Evolutionary conservation across 2,113 vertebrate species (phyloP), one percentile per base, ranked within the genome.

Genomic region (Myiagra hebetior): DNA sequence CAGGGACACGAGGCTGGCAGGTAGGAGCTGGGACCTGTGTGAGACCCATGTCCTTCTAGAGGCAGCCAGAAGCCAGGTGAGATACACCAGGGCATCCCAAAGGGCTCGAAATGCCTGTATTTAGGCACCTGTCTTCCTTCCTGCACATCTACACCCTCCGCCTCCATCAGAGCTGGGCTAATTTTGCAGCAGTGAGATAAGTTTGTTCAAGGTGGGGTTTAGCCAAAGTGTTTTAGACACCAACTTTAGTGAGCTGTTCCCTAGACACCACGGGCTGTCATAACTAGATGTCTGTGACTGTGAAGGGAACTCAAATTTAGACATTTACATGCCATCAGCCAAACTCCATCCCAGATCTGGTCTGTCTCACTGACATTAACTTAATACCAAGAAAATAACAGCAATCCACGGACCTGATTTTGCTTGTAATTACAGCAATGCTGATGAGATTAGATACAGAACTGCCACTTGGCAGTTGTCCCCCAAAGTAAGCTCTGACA

Each of bases 381-480:
- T 84, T 70, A 41, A 82, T 75, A 84, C 52, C 53, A 50, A 81
- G 79, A 77, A 95, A 91, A 37, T 37, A 37, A 39, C 53, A 72
- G 35, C 80, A 89, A 75, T 91, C 60, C 57, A 49, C 2, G 0
- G 62, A n/a, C 77, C 64, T 57, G 56, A 84, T 90, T 93, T 87
- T 49, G 30, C 53, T 84, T 46, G 69, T 89, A 92, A 89, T 92
- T 91, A 85, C 76, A 65, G 68, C 53, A 44, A 41, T 17, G 56
- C 72, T 72, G 73, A 93, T 75, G 92, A 85, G 73, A 87, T 83
- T 47, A 91, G 88, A 56, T 81, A 87, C 60, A 95, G 64, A 96
- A 42, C 52, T 9, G 24, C 63, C 37, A 53, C 75, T 95, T 94
- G 88, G 62, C 94, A 79, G 88, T 89, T 84, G 89, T 92, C 76